These are phyloP conservation scores for Rhogogaster chlorosoma DNA, from an alignment of 2,888 invertebrate species.

Conservation along the genomic window DNA sequence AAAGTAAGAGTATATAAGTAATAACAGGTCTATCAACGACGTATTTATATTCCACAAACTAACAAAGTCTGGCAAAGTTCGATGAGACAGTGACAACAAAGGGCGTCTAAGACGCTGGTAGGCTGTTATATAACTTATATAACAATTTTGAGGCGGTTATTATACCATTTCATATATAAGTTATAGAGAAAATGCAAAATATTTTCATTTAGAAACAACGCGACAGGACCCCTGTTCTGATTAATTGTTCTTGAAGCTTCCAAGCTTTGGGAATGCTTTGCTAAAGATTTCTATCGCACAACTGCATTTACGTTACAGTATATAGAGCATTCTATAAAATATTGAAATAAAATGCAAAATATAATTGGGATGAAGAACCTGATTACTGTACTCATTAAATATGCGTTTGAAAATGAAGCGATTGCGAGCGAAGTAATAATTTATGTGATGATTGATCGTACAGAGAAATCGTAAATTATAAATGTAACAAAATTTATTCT, in stretches of 20 bases:
- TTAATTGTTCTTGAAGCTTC: no score
- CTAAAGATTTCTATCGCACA: background rate
- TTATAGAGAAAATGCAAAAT: background rate
- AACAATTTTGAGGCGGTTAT: background rate
- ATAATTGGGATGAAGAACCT: background rate
- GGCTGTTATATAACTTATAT: background rate
- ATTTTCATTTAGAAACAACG: conserved; percentile 3
- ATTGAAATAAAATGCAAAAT: background rate
- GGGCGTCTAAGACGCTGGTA: no score
- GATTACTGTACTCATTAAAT: background rate
- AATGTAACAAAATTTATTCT: background rate
- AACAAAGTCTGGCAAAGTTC: background rate
- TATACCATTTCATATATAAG: background rate
- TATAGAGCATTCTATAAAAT: background rate
- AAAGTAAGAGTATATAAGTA: background rate
- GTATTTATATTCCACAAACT: background rate
- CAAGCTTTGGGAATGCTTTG: background rate
- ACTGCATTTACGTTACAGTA: background rate
- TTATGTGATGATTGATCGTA: background rate
- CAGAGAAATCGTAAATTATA: background rate
- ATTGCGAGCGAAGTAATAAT: background rate
- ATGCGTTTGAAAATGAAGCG: background rate
- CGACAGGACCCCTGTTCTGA: background rate
- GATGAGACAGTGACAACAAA: background rate
- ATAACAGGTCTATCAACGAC: background rate